Evolutionary conservation across 2,113 vertebrate genomes (phyloP), one percentile per base, ranked within the genome.

Genomic region (Nothobranchius kuhntae): DNA sequence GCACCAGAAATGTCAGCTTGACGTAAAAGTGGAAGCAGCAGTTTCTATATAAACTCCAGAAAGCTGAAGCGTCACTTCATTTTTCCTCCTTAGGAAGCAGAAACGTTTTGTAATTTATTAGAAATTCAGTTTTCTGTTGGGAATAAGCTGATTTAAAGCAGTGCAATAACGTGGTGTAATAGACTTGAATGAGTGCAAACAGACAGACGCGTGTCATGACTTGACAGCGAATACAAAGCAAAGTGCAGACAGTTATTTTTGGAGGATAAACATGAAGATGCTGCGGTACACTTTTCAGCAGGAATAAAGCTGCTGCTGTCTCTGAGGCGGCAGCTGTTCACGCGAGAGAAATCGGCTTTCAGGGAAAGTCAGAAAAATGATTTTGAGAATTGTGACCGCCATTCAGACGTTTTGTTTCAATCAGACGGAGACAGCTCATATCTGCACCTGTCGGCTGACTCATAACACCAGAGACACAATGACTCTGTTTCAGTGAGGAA

Each of bases 351-450:
- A 88, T 78, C 73, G 6, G 73, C 81, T 85, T 87, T 85, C 84
- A 79, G 83, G 86, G 82, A 84, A 85, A 82, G 83, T 90, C 80
- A 82, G 62, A 58, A 83, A 69, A 82, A 85, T 83, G 59, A 62
- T 53, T 72, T 75, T 73, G 50, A 42, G 48, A 71, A 85, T 77
- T 78, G 72, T 70, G 78, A 78, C 76, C 71, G 75, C 30, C 73
- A 71, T 82, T 84, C 83, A 71, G 62, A 65, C 21, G 44, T 53
- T 82, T 68, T 74, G 75, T 73, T 77, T 78, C 63, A 60, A 73
- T 78, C 77, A 68, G 58, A 68, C 71, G 21, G 65, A 24, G 1
- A 59, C 68, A 17, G 69, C 80, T 81, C 75, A 71, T 65, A 80
- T 83, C 80, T 71, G 75, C 78, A 82, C 70, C 82, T 78, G 64